Evolutionary conservation across 2,888 invertebrate species (phyloP).

Genomic region (Portevinia maculata): DNA sequence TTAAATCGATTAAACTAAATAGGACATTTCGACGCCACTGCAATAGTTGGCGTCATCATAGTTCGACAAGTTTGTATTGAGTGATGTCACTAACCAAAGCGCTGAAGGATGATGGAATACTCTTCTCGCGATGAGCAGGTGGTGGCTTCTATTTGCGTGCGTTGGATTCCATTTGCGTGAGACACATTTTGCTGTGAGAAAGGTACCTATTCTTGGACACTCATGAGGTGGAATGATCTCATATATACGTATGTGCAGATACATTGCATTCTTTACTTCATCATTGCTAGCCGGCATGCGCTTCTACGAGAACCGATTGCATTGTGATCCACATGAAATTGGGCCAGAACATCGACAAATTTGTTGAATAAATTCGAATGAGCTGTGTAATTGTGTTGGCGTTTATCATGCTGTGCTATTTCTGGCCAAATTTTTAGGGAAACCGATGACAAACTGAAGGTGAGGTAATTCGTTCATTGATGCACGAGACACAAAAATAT

Average conservation of each 20-base stretch:
- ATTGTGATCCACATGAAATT: conserved; percentile 22
- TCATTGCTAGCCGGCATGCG: conserved; percentile 40
- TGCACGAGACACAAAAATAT: too few species aligned
- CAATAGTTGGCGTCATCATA: not conserved
- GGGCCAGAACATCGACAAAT: conserved; percentile 36
- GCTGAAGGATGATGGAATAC: conserved; percentile 26
- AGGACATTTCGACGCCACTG: conserved; percentile 56
- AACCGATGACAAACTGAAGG: not conserved
- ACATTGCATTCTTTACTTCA: conserved; percentile 26
- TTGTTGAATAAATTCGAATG: conserved; percentile 31
- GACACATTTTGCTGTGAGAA: conserved; percentile 12
- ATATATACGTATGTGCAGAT: conserved; percentile 4
- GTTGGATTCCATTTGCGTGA: conserved; percentile 32
- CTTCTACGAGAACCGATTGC: not conserved
- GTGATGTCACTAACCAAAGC: conserved; percentile 51
- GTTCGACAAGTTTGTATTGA: not conserved
- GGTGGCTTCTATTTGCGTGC: conserved; percentile 31
- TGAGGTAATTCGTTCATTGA: not conserved
- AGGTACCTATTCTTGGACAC: conserved; percentile 39
- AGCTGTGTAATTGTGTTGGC: conserved; percentile 56
- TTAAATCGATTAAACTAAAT: conserved; percentile 40
- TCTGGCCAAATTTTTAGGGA: not conserved
- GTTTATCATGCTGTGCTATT: conserved; percentile 28
- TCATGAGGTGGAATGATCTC: conserved; percentile 45
- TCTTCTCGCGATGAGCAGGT: conserved; percentile 38